phyloP scores from a whole-genome alignment of 2,113 vertebrate species.

The Serinus canaria region DNA sequence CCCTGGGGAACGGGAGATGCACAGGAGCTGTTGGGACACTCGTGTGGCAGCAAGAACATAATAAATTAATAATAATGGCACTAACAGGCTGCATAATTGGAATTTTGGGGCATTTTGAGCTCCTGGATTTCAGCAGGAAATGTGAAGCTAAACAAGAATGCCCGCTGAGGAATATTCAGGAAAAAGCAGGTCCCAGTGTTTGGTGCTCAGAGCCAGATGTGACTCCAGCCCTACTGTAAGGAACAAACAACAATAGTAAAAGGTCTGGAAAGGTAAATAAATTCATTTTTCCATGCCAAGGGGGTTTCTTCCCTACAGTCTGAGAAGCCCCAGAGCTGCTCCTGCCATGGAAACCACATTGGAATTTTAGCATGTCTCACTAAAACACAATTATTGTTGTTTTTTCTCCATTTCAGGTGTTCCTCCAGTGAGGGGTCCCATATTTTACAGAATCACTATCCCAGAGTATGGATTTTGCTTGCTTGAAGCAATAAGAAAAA shows the following conservation, averaged over 20 bases:
- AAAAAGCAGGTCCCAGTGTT: neutral
- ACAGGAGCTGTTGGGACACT: neutral
- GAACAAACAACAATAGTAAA: neutral
- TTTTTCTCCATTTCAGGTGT: neutral
- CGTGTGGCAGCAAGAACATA: neutral
- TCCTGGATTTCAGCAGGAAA: neutral
- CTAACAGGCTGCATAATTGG: neutral
- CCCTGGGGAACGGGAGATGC: neutral
- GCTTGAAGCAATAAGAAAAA: conserved; percentile 14
- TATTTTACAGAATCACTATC: conserved; percentile 31
- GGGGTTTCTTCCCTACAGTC: neutral
- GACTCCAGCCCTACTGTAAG: neutral
- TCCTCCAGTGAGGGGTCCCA: neutral
- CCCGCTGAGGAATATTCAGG: neutral
- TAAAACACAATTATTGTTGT: neutral
- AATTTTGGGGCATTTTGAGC: neutral
- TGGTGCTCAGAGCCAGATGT: neutral
- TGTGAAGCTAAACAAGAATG: neutral
- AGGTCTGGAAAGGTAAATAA: neutral
- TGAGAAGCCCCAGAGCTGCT: neutral
- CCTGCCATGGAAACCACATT: neutral
- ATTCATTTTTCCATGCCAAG: neutral
- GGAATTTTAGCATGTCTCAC: neutral
- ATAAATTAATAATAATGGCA: neutral
- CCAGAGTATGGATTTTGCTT: conserved; percentile 22